phyloP scores from a whole-genome alignment of 2,888 invertebrate genomes.

The Harmothoe impar region DNA sequence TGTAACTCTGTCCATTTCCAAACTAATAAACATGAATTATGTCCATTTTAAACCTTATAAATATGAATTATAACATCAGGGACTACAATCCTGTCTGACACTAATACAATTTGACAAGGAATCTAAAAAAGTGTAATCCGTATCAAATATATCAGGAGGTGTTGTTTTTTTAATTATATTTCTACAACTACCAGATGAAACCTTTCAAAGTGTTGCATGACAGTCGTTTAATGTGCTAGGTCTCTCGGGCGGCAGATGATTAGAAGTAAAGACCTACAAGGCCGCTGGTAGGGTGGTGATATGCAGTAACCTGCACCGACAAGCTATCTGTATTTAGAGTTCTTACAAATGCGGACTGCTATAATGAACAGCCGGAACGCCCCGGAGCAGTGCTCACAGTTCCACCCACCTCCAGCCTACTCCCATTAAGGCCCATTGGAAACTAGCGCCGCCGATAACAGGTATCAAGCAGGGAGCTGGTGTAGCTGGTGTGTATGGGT shows the following conservation, averaged over 20 bases:
- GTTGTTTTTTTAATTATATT: too few relatives aligned
- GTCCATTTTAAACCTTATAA: too few relatives aligned
- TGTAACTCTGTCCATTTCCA: too few relatives aligned
- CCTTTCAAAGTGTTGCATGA: background rate
- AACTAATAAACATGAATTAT: too few relatives aligned
- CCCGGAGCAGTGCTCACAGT: background rate
- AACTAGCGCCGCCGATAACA: slow-evolving; percentile 8
- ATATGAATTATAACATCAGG: too few relatives aligned
- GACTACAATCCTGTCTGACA: too few relatives aligned
- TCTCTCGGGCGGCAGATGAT: background rate
- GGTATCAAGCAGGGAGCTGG: background rate
- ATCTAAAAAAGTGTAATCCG: too few relatives aligned
- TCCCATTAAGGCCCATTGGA: background rate
- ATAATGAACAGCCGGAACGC: background rate
- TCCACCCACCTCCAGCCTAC: too few relatives aligned
- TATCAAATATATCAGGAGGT: too few relatives aligned
- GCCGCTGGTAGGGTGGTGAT: background rate
- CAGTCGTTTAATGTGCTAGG: background rate
- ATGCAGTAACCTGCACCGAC: background rate
- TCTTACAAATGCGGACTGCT: background rate
- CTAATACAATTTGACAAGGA: too few relatives aligned
- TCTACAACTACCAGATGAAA: background rate
- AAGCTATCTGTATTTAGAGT: slow-evolving; percentile 10
- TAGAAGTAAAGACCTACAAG: slow-evolving; percentile 13
- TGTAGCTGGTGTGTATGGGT: background rate